phyloP scores from a whole-genome alignment of 64 coral and sea anemone species.

The Pachyseris speciosa region DNA sequence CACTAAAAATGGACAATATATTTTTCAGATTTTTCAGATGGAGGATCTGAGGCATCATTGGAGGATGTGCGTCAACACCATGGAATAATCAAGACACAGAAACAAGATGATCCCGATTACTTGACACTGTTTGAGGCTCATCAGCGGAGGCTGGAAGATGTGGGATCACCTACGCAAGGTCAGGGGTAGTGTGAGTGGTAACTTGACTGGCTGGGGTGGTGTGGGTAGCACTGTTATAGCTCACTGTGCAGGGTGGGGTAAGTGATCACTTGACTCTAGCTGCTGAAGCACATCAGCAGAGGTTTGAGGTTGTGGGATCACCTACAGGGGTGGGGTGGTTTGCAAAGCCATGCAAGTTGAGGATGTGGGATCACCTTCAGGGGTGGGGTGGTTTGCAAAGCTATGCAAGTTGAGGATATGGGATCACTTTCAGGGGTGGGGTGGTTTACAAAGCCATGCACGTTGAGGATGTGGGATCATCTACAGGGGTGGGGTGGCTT shows the following conservation, averaged over 20 bases:
- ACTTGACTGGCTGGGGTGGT: neutral
- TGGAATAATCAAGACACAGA: constrained; percentile 56
- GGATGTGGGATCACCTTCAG: too few species aligned
- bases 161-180: constrained; percentile 33
- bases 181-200: constrained; percentile 9
- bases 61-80: constrained; percentile 70
- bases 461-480: too few species aligned
- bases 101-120: constrained; percentile 69
- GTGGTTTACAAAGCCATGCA: too few species aligned
- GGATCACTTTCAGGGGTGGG: too few species aligned
- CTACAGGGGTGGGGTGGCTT: too few species aligned
- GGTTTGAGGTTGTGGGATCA: neutral
- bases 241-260: neutral
- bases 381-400: too few species aligned
- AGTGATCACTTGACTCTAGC: too few species aligned
- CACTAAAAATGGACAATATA: too few species aligned
- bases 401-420: too few species aligned
- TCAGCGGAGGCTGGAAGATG: constrained; percentile 53
- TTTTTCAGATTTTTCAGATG: constrained; percentile 67
- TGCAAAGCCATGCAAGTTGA: too few species aligned
- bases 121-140: constrained; percentile 67
- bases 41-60: constrained; percentile 62
- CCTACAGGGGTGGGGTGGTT: too few species aligned
- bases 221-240: neutral
- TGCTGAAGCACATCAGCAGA: too few species aligned